phyloP scores from a whole-genome alignment of 2,797 vertebrate species.

The Smutsia gigantea region DNA sequence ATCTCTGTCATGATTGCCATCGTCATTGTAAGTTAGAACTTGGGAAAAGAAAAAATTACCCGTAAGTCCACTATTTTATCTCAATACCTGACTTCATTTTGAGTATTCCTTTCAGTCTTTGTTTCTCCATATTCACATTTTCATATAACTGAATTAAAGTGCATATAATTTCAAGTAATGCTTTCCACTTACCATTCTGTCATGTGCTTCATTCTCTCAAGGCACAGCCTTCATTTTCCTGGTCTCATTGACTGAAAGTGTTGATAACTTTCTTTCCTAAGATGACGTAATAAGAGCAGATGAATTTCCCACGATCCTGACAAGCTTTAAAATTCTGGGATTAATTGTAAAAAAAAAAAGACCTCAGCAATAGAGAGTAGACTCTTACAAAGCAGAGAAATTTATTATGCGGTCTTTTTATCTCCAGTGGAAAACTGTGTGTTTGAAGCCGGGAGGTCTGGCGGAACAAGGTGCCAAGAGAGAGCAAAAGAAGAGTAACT shows the following conservation, averaged over 20 bases:
- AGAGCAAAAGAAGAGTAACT: neutral
- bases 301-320: neutral
- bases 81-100: neutral
- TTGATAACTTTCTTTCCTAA: slow-evolving; percentile 35
- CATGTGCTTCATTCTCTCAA: neutral
- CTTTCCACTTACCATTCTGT: neutral
- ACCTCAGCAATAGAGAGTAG: neutral
- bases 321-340: slow-evolving; percentile 37
- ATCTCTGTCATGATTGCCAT: neutral
- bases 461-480: neutral
- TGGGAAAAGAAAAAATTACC: neutral
- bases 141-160: neutral
- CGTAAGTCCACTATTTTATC: neutral
- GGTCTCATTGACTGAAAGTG: neutral
- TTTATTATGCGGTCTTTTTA: slow-evolving; percentile 44
- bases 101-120: neutral
- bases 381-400: neutral
- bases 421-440: neutral
- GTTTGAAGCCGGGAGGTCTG: neutral
- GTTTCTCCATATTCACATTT: neutral
- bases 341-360: neutral
- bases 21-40: neutral
- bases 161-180: neutral
- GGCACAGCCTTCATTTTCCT: neutral
- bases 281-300: neutral